Conservation (phyloP, 2,113 vertebrate species). For the Apaloderma vittatum region DNA sequence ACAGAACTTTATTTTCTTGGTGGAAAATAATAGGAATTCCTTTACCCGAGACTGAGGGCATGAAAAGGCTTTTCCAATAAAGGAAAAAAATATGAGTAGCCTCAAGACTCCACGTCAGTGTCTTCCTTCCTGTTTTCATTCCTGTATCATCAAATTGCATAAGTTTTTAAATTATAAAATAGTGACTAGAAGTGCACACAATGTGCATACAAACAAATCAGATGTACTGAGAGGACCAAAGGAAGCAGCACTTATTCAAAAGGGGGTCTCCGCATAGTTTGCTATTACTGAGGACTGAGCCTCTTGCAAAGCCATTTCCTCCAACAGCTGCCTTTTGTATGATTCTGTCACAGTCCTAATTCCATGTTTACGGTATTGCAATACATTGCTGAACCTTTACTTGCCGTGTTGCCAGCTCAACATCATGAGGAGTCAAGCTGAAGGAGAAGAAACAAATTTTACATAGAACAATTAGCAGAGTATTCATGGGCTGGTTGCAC, state of each 20-base stretch:
- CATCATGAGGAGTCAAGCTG: not conserved
- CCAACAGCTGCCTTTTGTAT: constrained; percentile 26
- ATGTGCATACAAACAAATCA: not conserved
- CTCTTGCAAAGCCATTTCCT: not conserved
- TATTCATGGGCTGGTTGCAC: not conserved
- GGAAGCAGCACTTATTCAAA: not conserved
- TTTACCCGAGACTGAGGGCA: not conserved
- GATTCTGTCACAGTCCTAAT: not conserved
- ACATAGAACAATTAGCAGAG: not conserved
- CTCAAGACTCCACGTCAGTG: not conserved
- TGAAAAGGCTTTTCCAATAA: not conserved
- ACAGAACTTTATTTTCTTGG: not conserved
- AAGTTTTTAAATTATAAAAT: not conserved
- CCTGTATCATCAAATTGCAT: not conserved
- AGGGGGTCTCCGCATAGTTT: not conserved
- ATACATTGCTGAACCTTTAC: not conserved
- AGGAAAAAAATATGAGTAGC: constrained; percentile 3
- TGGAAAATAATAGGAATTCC: constrained; percentile 30
- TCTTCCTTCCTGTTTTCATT: constrained; percentile 17
- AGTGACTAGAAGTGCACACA: not conserved
- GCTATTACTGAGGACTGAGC: not conserved
- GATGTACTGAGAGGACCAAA: not conserved
- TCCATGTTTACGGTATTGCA: not conserved
- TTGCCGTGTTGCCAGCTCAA: not conserved
- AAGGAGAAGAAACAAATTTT: not conserved